Percentiles rank a stretch among this genome's conserved stretches.
Evolutionary conservation across 2,888 invertebrate species (phyloP).

Genomic region (Drosophila niveifrons): DNA sequence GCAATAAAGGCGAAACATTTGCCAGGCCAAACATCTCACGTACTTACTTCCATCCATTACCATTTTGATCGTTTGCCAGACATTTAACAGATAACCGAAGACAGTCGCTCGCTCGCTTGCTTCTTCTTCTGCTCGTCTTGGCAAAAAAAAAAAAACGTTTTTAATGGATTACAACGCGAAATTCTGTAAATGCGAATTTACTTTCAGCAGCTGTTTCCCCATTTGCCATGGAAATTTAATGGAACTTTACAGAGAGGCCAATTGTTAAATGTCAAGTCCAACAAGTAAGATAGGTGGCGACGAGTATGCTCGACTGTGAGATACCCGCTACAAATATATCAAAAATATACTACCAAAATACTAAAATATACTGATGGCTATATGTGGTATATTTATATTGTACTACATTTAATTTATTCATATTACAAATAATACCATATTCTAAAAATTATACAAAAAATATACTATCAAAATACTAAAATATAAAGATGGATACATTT

Average conservation of each 20-base stretch:
- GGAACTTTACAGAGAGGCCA: background rate
- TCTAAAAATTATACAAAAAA: no score
- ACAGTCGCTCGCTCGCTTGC: background rate
- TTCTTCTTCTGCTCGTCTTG: no score
- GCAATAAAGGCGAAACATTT: slow-evolving; percentile 84
- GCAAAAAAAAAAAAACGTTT: slow-evolving; percentile 31
- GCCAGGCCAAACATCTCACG: slow-evolving; percentile 50
- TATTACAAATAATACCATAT: no score
- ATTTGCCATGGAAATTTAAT: background rate
- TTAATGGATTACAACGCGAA: slow-evolving; percentile 74
- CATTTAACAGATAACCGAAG: slow-evolving; percentile 73
- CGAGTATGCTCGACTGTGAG: no score
- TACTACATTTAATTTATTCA: no score
- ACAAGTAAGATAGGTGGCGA: background rate
- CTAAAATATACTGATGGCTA: no score
- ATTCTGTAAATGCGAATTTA: slow-evolving; percentile 28
- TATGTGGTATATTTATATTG: no score
- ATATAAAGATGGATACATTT: no score
- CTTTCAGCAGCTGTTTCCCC: slow-evolving; percentile 17
- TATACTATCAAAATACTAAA: no score
- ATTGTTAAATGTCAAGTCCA: slow-evolving; percentile 21
- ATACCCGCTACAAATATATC: no score
- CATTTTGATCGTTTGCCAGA: slow-evolving; percentile 73
- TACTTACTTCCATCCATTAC: slow-evolving; percentile 58
- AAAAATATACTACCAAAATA: no score